A percentile compares a stretch with the other conserved stretches of the same genome.
phyloP scores from a whole-genome alignment of 2,888 invertebrate genomes.

The Kuschelorhynchus macadamiae region DNA sequence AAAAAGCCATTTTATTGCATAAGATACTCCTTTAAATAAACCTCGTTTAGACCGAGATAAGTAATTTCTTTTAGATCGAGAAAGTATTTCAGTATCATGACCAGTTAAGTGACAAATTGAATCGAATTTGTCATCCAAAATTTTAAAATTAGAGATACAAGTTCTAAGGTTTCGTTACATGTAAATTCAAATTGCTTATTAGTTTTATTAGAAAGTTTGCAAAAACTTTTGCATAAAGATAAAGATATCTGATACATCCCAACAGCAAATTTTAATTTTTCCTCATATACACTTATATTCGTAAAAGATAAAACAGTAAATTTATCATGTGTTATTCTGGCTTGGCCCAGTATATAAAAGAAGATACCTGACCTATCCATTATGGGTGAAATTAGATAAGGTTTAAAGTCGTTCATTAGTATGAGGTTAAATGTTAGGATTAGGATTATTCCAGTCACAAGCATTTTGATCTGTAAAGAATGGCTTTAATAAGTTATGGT shows the following conservation, averaged over 20 bases:
- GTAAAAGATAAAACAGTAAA: conserved; percentile 20
- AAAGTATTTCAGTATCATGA: too few species aligned
- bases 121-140: conserved; percentile 23
- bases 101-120: conserved; percentile 29
- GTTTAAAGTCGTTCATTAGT: background rate
- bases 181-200: background rate
- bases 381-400: background rate
- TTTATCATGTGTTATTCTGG: conserved; percentile 4
- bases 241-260: background rate
- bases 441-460: background rate
- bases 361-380: conserved; percentile 7
- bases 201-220: background rate
- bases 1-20: conserved; percentile 42
- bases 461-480: conserved; percentile 10
- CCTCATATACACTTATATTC: conserved; percentile 20
- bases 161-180: conserved; percentile 7
- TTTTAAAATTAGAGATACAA: background rate
- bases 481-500: conserved; percentile 17
- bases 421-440: background rate
- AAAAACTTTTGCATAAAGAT: conserved; percentile 9
- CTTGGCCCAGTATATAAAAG: conserved; percentile 11
- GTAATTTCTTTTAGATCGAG: too few species aligned
- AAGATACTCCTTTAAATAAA: conserved; percentile 33
- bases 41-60: conserved; percentile 4
- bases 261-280: conserved; percentile 12